phyloP scores from a whole-genome alignment of 2,113 vertebrate genomes.

The Gallinago media region DNA sequence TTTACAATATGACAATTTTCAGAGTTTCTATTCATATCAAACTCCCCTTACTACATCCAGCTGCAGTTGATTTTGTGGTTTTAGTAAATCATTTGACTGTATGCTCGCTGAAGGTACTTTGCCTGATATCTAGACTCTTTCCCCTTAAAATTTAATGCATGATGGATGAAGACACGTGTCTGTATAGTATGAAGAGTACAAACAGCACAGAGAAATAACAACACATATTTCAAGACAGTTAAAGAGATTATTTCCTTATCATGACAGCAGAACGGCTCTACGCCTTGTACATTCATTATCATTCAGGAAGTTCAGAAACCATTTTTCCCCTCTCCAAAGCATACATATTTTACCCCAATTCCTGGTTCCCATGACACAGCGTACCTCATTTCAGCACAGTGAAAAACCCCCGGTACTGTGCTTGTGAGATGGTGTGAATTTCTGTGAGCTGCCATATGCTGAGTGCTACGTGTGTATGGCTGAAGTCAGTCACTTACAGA shows the following conservation, averaged over 20 bases:
- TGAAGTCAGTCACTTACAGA: neutral
- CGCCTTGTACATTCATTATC: neutral
- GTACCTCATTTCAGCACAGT: neutral
- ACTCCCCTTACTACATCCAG: neutral
- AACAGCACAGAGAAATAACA: neutral
- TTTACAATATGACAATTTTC: neutral
- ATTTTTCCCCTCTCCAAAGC: neutral
- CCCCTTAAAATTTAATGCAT: conserved; percentile 19
- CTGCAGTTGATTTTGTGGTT: neutral
- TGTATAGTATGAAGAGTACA: neutral
- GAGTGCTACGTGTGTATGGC: neutral
- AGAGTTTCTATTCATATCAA: neutral
- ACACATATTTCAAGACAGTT: neutral
- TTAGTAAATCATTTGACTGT: neutral
- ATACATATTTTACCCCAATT: neutral
- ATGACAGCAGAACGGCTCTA: neutral
- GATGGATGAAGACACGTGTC: neutral
- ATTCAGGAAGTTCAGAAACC: neutral
- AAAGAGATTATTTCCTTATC: conserved; percentile 28
- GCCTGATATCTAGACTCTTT: neutral
- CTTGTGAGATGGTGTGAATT: neutral
- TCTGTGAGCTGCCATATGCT: neutral
- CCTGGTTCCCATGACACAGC: neutral
- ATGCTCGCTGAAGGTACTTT: neutral
- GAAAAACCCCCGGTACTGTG: neutral